These are phyloP conservation scores for Xanthia icteritia DNA, from an alignment of 2,888 invertebrate genomes.

Conservation along the genomic window DNA sequence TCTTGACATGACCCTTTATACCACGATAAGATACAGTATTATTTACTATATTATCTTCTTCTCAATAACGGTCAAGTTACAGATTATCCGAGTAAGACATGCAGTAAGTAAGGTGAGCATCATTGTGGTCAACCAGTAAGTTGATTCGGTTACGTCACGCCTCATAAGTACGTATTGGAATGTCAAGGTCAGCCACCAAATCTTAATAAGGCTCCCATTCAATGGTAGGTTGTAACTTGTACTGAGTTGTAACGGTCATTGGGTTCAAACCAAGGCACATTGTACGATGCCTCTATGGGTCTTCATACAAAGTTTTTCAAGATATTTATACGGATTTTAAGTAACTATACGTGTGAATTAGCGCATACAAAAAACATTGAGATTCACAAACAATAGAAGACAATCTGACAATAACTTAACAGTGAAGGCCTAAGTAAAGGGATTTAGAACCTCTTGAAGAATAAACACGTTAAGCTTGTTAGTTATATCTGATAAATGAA, in stretches of 20 bases:
- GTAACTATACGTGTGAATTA: conserved; percentile 38
- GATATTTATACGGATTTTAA: neutral
- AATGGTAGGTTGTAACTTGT: conserved; percentile 1
- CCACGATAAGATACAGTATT: neutral
- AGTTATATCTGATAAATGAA: conserved; percentile 49
- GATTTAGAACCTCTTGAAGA: neutral
- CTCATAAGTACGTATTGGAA: conserved; percentile 36
- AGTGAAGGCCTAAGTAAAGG: conserved; percentile 15
- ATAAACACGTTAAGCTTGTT: conserved; percentile 36
- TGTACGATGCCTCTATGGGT: neutral
- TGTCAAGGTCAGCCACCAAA: conserved; percentile 51
- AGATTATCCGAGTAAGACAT: neutral
- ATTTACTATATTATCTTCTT: neutral
- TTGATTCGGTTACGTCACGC: conserved; percentile 33
- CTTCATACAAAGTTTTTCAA: neutral
- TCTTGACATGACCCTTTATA: neutral
- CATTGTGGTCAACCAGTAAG: conserved; percentile 28
- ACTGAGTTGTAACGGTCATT: conserved; percentile 33
- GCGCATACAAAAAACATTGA: conserved; percentile 30
- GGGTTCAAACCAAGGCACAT: neutral
- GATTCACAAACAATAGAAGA: conserved; percentile 30
- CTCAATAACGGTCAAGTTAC: neutral
- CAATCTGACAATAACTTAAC: conserved; percentile 19
- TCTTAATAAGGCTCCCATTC: conserved; percentile 22
- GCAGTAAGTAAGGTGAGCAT: conserved; percentile 13